Evolutionary conservation across 2,888 invertebrate genomes (phyloP), one percentile per base, ranked within the genome.

Genomic region (Ryuthela nishihirai): DNA sequence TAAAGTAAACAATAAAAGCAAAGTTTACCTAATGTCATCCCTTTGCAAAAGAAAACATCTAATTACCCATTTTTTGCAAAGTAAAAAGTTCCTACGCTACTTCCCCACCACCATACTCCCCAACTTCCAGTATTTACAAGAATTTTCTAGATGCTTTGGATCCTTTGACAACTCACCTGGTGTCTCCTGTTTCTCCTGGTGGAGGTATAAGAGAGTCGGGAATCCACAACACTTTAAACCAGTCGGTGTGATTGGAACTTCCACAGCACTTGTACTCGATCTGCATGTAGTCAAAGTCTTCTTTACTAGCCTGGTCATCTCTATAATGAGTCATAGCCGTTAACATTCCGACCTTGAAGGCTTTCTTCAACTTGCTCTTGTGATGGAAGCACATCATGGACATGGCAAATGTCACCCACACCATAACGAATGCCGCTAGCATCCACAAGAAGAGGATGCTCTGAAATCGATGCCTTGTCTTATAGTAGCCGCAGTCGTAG

Each of bases 151-250:
- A n/a, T n/a, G n/a, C n/a, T n/a, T n/a, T n/a, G n/a, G n/a, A n/a
- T n/a, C n/a, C n/a, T n/a, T n/a, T n/a, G n/a, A n/a, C n/a, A n/a
- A n/a, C n/a, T n/a, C n/a, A n/a, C n/a, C n/a, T n/a, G n/a, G n/a
- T n/a, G n/a, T n/a, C n/a, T n/a, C n/a, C n/a, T n/a, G n/a, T n/a
- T n/a, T n/a, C n/a, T n/a, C n/a, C n/a, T n/a, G n/a, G n/a, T n/a
- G 39, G 15, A 3, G 39, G 39, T 9, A 39, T 2, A 39, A 2
- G 3, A 2, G 3, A 23, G 10, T 39, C 39, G 3, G 39, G 7
- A 21, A 39, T 39, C 39, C 39, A 39, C n/a, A 12, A 10, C 2
- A 39, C 21, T 39, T 21, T 39, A 21, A 39, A 39, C 39, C 39
- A 39, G n/a, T 39, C 39, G 12, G 39, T 39, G 24, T 39, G n/a